Base-by-base conservation (phyloP, 2,888 invertebrate species). In the Troglohyphantes excavatus region DNA sequence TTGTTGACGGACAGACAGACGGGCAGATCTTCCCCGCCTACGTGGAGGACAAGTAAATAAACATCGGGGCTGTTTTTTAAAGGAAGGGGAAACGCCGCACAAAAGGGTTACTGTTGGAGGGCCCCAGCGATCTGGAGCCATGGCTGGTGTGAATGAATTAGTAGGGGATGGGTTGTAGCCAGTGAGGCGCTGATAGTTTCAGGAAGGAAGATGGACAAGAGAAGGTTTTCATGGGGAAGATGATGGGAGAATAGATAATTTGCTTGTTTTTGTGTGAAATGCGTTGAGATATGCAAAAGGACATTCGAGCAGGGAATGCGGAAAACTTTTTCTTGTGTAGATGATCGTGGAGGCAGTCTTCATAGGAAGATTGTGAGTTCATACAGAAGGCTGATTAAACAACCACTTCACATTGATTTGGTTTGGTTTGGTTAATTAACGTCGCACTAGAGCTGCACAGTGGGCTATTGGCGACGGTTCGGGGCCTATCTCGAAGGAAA, bases 81-180 rank as follows among this genome's bases (percentile, higher is more conserved):
- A 17, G 46, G 27, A 19, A n/a, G 33, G 26, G 27, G 73, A 26
- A 29, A 59, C 19, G 75, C 59, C 26, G 19, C 2, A 68, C 67
- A 79, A 79, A 79, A 53, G 79, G 27, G 79, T 79, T 68, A 79
- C 67, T 79, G 79, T 67, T 79, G 39, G 9, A 11, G 17, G 1
- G 5, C 23, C 7, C 13, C 39, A 39, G 39, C 39, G 7, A 13
- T 13, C 26, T 65, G 65, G 65, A 65, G 68, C 29, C 61, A 61
- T 11, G 33, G 21, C 19, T 33, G n/a, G 39, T 9, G 33, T 76
- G 53, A 21, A 21, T 53, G 33, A 33, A 39, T 63, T 63, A 33
- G 78, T 63, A 78, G 61, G 3, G 53, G 13, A 13, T 1, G 53
- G 13, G 53, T 13, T 21, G 17, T 21, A 65, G 23, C 33, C 65